These are phyloP conservation scores for Zhuqinia jingwanae DNA, from an alignment of 2,888 invertebrate genomes.

Conservation along the genomic window DNA sequence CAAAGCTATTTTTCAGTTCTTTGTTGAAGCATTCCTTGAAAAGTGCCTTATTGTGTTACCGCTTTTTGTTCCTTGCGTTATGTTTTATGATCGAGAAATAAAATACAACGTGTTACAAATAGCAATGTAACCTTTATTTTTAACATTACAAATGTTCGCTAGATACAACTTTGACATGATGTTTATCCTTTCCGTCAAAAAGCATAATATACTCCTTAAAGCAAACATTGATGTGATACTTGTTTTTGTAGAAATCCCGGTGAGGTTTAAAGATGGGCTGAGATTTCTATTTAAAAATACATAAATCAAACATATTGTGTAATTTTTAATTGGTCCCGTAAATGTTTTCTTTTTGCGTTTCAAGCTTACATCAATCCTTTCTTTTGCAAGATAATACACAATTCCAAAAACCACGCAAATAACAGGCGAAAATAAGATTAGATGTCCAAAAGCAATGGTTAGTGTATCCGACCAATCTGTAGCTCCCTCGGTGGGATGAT, in stretches of 20 bases:
- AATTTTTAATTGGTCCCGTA: neutral
- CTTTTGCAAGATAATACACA: neutral
- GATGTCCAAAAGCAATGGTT: slow-evolving; percentile 17
- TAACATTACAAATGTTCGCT: too few species aligned
- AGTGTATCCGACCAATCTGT: slow-evolving; percentile 42
- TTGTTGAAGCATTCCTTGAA: slow-evolving; percentile 21
- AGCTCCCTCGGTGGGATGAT: slow-evolving; percentile 52
- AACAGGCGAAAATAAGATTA: slow-evolving; percentile 32
- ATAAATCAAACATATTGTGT: too few species aligned
- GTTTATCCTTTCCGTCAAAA: slow-evolving; percentile 46
- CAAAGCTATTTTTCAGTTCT: slow-evolving; percentile 56
- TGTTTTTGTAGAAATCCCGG: slow-evolving; percentile 76
- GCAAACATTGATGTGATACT: slow-evolving; percentile 71
- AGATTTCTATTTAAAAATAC: neutral
- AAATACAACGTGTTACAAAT: too few species aligned
- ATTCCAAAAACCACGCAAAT: slow-evolving; percentile 18
- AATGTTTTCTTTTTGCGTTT: neutral
- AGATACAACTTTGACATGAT: too few species aligned
- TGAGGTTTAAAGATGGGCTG: slow-evolving; percentile 63
- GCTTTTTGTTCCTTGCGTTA: too few species aligned
- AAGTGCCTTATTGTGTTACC: too few species aligned
- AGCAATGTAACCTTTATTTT: too few species aligned
- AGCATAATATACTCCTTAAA: slow-evolving; percentile 63
- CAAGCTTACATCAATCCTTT: slow-evolving; percentile 28
- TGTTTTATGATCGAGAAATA: too few species aligned